Evolutionary conservation across 2,888 invertebrate genomes (phyloP).

Genomic region (Limnephilus rhombicus): DNA sequence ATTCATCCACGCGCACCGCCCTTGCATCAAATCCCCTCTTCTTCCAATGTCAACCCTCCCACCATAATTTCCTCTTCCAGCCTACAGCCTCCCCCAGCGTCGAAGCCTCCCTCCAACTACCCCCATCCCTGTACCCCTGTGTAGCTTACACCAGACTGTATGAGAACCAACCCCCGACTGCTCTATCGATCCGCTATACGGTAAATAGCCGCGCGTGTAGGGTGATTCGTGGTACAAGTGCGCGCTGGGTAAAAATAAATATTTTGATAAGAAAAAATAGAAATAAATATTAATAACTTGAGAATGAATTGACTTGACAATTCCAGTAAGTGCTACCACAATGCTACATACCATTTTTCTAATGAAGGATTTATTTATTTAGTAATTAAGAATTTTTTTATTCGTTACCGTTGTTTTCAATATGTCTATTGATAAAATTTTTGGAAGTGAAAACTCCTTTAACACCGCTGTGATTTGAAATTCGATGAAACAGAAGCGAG

Average conservation of each 20-base stretch:
- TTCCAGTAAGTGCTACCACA: no score
- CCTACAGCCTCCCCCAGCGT: constrained; percentile 35
- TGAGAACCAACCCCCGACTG: background rate
- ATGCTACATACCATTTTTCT: no score
- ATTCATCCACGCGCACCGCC: background rate
- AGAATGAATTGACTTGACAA: no score
- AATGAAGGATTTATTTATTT: no score
- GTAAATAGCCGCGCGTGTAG: constrained; percentile 11
- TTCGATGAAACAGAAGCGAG: no score
- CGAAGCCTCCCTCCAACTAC: constrained; percentile 24
- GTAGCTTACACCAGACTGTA: background rate
- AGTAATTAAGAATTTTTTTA: no score
- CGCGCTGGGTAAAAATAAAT: background rate
- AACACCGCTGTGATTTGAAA: no score
- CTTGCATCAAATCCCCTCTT: background rate
- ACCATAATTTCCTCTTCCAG: constrained; percentile 22
- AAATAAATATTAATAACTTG: no score
- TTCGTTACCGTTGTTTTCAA: no score
- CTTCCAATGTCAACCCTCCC: constrained; percentile 12
- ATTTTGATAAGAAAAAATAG: background rate
- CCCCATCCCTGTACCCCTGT: background rate
- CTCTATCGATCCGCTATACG: constrained; percentile 33
- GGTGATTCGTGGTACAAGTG: background rate
- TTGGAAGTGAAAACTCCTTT: no score
- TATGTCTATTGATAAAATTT: no score